Base-by-base conservation (phyloP, 1,140 invertebrate species). In the Trachymyrmex cornetzi region DNA sequence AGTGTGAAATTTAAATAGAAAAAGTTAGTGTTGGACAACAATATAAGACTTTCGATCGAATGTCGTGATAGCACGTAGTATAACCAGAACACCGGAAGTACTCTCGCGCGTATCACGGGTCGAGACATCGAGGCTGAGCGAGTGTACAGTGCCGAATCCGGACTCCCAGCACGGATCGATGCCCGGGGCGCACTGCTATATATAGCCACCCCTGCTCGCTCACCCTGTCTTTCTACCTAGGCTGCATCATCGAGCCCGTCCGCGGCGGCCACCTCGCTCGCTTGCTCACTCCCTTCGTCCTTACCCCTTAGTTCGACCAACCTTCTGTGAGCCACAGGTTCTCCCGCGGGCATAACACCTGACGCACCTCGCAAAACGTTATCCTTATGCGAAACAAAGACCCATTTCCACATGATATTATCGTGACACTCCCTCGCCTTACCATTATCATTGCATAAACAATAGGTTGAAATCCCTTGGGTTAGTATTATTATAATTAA, bases 101-200 rank as follows among this genome's bases (percentile, higher is more conserved):
- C 38, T 79, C 24, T 66, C 66, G 87, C 81, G 55, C 72, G 74
- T 74, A 87, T 90, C 88, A 48, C 85, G 12, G 30, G 86, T 61
- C 48, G 38, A 48, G 88, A 63, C 59, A 38, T 14, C 50, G 71
- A 34, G 61, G 59, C 88, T 85, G 79, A 75, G 22, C 89, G 57
- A 66, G 64, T 66, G 89, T 81, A 87, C 89, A 85, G 74, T 88
- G 86, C 86, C 86, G 86, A 90, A 90, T 90, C 89, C 87, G 89
- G 86, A 88, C 89, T 90, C 89, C 89, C 89, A 90, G 89, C 86
- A 64, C 69, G 86, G 89, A 90, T 90, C 89, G 89, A 90, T 90
- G 89, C 89, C 89, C 89, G 86, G 89, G 89, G 89, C 89, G 44
- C 89, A 86, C 67, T 90, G 38, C 89, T 90, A 90, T 90, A 90